Base-by-base conservation (phyloP, 2,797 vertebrate genomes). In the Novumbra hubbsi region DNA sequence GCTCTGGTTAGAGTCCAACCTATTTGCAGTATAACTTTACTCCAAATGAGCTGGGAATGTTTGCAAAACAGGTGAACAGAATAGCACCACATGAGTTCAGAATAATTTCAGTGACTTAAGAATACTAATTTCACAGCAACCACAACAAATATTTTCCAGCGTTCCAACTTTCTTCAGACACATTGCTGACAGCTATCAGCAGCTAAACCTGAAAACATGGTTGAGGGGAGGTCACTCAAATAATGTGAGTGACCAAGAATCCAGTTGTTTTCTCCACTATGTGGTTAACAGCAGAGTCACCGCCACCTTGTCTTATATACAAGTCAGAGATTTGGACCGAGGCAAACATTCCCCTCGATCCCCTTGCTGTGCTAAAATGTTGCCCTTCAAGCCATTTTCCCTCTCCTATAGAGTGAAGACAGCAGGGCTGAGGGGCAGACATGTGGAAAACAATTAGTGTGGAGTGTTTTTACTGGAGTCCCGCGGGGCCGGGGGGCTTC, bases 401-500 rank as follows among this genome's bases (percentile, higher is more conserved):
- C 34, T 68, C 8, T 21, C 19, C 32, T 21, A 17, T 32, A 64
- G 62, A 64, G 62, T 19, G 28, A 28, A 64, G 62, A 32, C 69
- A 30, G 70, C 57, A 52, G 67, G 66, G 70, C 50, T n/a, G 52
- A 71, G 66, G 17, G 52, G 52, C 70, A 71, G 70, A 71, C 70
- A 62, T 71, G 70, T 71, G 70, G 70, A 71, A 71, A 71, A 71
- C 70, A 71, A 71, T 71, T 62, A 71, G 70, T 38, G 52, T 60
- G 30, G 57, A 62, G 70, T 60, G 70, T 71, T 71, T 71, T 71
- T 71, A 71, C 32, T 71, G 70, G 52, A 34, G 70, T 69, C 67
- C 67, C 45, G 5, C 41, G 15, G 67, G 67, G 41, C 67, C 11
- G 32, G 67, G 67, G 67, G 14, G 21, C 67, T 49, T 50, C 45